phyloP scores from a whole-genome alignment of 2,113 vertebrate genomes.

The Channa argus region DNA sequence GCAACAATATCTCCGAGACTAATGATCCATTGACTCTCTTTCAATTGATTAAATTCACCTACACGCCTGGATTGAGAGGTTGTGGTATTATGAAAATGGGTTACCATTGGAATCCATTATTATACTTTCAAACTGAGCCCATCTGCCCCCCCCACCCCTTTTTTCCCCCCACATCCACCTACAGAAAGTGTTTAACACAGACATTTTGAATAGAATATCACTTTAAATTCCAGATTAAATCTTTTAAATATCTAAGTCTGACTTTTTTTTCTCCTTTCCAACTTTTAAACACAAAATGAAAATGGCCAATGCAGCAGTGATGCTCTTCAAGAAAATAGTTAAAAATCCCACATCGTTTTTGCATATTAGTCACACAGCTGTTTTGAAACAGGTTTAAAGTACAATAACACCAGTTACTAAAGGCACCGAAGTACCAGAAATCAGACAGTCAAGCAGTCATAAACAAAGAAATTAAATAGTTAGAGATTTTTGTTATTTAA shows the following conservation, averaged over 20 bases:
- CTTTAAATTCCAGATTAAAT: not conserved
- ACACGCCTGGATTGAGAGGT: not conserved
- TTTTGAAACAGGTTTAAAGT: conserved; percentile 81
- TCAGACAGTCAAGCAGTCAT: conserved; percentile 59
- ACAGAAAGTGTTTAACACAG: not conserved
- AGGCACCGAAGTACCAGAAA: conserved; percentile 91
- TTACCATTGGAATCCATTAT: not conserved
- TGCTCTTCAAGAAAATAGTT: conserved; percentile 58
- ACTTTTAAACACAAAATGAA: conserved; percentile 24
- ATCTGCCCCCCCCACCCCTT: too few relatives aligned
- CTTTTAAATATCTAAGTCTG: conserved; percentile 15
- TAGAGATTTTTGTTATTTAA: conserved; percentile 2
- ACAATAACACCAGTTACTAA: conserved; percentile 87
- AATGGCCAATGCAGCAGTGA: conserved; percentile 46
- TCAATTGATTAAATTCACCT: not conserved
- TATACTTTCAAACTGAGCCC: too few relatives aligned
- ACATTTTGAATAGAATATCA: too few relatives aligned
- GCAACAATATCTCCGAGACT: not conserved
- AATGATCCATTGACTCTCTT: not conserved
- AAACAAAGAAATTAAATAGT: conserved; percentile 17
- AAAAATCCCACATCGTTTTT: conserved; percentile 62
- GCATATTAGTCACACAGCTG: conserved; percentile 84
- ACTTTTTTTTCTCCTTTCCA: conserved; percentile 1
- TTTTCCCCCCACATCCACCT: not conserved
- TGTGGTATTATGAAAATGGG: not conserved